phyloP scores from a whole-genome alignment of 2,113 vertebrate species.

The Cepphus grylle region DNA sequence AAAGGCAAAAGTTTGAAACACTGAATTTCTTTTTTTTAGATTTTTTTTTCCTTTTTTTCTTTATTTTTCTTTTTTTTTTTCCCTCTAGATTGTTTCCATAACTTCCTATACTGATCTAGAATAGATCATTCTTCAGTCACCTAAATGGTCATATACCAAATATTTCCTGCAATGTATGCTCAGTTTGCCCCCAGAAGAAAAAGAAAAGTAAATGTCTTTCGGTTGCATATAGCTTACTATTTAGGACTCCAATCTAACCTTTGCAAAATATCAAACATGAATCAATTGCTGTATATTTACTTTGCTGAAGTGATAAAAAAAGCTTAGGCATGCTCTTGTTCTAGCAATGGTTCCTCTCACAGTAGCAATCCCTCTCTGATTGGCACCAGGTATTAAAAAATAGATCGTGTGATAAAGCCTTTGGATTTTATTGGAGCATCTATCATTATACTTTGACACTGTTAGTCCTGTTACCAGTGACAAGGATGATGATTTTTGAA shows the following conservation, averaged over 20 bases:
- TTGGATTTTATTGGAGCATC: not conserved
- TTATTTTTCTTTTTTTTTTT: not conserved
- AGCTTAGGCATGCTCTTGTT: not conserved
- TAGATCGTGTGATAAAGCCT: not conserved
- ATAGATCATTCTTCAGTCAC: not conserved
- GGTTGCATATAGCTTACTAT: not conserved
- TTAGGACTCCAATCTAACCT: not conserved
- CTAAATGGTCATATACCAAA: not conserved
- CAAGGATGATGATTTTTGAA: not conserved
- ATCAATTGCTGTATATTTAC: not conserved
- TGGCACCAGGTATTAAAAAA: not conserved
- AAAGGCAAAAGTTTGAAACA: not conserved
- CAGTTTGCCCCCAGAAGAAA: not conserved
- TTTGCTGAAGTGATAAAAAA: not conserved
- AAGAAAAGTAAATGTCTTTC: not conserved
- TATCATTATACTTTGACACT: not conserved
- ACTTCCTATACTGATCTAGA: not conserved
- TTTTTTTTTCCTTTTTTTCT: accelerated
- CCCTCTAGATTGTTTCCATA: not conserved
- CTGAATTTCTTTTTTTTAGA: not conserved
- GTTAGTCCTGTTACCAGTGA: not conserved
- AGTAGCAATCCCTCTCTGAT: not conserved
- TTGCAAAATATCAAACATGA: not conserved
- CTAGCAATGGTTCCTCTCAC: not conserved
- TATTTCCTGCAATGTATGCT: not conserved